These are phyloP conservation scores for Bombus sylvicola DNA, from an alignment of 1,140 invertebrate genomes.

Conservation along the genomic window DNA sequence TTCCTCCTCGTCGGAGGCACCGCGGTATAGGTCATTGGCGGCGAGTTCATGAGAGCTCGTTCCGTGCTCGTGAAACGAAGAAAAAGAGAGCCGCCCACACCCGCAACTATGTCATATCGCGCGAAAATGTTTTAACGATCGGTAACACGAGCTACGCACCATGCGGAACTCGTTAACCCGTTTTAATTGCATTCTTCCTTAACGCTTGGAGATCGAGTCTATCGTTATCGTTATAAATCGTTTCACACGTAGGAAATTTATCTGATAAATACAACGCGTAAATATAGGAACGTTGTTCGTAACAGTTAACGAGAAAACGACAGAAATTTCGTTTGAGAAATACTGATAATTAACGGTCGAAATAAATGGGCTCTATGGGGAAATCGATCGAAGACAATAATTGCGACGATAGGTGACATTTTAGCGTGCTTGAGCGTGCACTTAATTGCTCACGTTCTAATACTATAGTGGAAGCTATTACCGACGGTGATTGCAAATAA, in stretches of 20 bases:
- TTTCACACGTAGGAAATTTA: background rate
- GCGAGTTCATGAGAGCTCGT: slow-evolving; percentile 63
- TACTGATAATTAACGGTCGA: background rate
- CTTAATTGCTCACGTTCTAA: background rate
- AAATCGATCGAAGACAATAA: background rate
- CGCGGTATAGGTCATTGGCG: slow-evolving; percentile 71
- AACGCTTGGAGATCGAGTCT: background rate
- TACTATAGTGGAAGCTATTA: background rate
- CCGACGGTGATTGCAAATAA: background rate
- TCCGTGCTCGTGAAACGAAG: slow-evolving; percentile 47
- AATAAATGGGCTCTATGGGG: background rate
- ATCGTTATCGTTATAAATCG: background rate
- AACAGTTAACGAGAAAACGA: background rate
- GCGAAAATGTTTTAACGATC: background rate
- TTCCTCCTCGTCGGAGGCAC: slow-evolving; percentile 63
- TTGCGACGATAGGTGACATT: background rate
- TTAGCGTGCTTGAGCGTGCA: background rate
- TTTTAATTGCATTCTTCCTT: background rate
- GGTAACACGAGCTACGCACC: background rate
- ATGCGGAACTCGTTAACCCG: background rate
- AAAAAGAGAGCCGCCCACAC: slow-evolving; percentile 3
- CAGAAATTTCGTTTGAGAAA: background rate
- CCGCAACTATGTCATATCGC: background rate
- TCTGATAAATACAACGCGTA: background rate
- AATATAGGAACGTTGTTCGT: background rate